These are phyloP conservation scores for Pristionchus entomophagus DNA, from an alignment of 2,888 invertebrate species.

Conservation along the genomic window DNA sequence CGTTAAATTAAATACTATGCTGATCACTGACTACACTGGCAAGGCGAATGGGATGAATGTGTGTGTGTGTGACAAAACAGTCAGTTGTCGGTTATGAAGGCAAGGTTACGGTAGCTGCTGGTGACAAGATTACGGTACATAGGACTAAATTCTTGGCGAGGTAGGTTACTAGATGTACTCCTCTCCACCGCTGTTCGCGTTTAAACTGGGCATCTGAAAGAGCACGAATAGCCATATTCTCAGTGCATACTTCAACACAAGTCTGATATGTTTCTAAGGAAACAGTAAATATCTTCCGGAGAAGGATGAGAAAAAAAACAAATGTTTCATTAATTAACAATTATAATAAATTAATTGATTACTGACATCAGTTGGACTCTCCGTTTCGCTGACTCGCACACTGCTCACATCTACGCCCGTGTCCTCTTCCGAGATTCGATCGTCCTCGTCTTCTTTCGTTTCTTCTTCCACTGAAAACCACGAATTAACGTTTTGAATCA, in stretches of 20 bases:
- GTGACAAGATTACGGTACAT: not conserved
- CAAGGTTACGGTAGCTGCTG: constrained; percentile 41
- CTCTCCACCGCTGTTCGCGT: constrained; percentile 15
- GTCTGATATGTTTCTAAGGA: too few species aligned
- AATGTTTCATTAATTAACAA: too few species aligned
- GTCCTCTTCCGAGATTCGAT: constrained; percentile 29
- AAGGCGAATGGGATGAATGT: not conserved
- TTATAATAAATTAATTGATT: not conserved
- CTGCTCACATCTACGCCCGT: constrained; percentile 9
- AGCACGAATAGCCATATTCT: not conserved
- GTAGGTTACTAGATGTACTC: not conserved
- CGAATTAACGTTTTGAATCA: not conserved
- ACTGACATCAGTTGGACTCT: constrained; percentile 11
- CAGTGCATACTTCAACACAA: too few species aligned
- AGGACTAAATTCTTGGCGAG: not conserved
- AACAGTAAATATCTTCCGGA: too few species aligned
- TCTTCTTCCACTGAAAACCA: not conserved
- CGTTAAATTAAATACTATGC: not conserved
- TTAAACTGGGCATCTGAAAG: constrained; percentile 23
- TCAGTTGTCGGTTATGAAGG: not conserved
- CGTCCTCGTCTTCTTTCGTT: not conserved
- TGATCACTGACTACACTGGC: constrained; percentile 10
- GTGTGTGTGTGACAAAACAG: not conserved
- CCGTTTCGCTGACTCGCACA: constrained; percentile 6
- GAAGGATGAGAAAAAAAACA: too few species aligned